A percentile compares a stretch with the other conserved stretches of the same genome.
Evolutionary conservation across 2,113 vertebrate genomes (phyloP).

Genomic region (Cyanoliseus patagonus): DNA sequence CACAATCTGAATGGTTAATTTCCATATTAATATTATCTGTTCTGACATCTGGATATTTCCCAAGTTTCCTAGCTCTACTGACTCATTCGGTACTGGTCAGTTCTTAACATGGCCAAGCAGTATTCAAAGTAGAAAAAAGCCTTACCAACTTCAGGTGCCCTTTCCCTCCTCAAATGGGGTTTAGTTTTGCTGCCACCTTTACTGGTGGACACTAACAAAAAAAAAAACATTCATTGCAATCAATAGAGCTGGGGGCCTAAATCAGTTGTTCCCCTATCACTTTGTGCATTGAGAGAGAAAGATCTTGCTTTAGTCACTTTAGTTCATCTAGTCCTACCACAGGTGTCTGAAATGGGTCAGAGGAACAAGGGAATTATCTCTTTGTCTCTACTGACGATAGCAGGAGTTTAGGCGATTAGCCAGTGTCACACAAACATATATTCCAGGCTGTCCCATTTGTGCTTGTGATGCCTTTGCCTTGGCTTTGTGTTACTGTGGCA

Average conservation of each 20-base stretch:
- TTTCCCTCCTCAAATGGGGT: neutral
- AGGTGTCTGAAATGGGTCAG: neutral
- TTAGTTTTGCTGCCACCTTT: neutral
- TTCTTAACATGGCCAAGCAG: neutral
- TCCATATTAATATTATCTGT: neutral
- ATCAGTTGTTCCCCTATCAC: neutral
- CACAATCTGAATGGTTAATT: neutral
- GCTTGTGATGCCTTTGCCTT: neutral
- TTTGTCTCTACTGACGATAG: neutral
- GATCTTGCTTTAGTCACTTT: neutral
- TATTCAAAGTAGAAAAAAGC: neutral
- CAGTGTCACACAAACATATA: neutral
- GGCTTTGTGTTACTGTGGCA: neutral
- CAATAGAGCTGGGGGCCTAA: neutral
- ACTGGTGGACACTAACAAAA: neutral
- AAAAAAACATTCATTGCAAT: neutral
- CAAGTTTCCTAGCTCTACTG: neutral
- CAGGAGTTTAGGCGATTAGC: neutral
- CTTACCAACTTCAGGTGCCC: neutral
- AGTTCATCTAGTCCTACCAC: neutral
- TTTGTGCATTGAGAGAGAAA: neutral
- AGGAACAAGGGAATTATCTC: fast-evolving
- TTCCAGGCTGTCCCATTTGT: neutral
- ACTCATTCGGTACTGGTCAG: neutral
- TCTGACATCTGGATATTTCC: neutral